These are phyloP conservation scores for Typhlichthys subterraneus DNA, from an alignment of 2,797 vertebrate species.

Conservation along the genomic window DNA sequence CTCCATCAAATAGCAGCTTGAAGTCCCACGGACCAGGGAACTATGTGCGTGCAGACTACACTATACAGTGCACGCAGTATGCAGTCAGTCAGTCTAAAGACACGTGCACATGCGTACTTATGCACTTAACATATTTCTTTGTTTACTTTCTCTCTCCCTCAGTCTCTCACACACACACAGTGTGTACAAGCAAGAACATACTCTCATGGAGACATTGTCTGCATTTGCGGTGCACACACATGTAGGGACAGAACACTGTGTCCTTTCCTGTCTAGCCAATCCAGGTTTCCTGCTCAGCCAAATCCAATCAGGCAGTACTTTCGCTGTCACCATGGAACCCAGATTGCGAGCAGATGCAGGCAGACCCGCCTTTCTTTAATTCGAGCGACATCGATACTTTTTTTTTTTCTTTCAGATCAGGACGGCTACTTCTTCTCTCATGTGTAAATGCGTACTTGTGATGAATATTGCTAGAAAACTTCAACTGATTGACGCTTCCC, in stretches of 20 bases:
- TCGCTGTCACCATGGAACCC: conserved; percentile 62
- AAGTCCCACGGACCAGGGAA: neutral
- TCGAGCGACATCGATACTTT: conserved; percentile 10
- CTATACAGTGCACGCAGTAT: neutral
- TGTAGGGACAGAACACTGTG: conserved; percentile 45
- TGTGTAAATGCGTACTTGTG: no score
- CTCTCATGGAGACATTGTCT: neutral
- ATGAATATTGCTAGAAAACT: no score
- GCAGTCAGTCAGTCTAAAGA: conserved; percentile 10
- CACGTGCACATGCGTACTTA: neutral
- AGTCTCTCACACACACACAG: conserved; percentile 1
- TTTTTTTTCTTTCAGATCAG: neutral
- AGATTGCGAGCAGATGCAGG: conserved; percentile 43
- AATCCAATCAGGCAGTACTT: conserved; percentile 69
- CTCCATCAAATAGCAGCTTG: neutral
- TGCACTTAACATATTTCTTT: no score
- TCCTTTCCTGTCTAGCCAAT: conserved; percentile 62
- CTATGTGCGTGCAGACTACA: neutral
- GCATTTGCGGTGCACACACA: conserved; percentile 1
- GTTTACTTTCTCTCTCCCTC: neutral
- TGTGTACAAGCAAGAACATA: conserved; percentile 10
- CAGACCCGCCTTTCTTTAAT: conserved; percentile 35
- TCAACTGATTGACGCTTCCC: no score
- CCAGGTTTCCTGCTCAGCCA: conserved; percentile 57
- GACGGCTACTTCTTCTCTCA: neutral